Percentiles rank a stretch among this genome's conserved stretches.
Conservation (phyloP, 2,113 vertebrate genomes). For the Nerophis ophidion region DNA sequence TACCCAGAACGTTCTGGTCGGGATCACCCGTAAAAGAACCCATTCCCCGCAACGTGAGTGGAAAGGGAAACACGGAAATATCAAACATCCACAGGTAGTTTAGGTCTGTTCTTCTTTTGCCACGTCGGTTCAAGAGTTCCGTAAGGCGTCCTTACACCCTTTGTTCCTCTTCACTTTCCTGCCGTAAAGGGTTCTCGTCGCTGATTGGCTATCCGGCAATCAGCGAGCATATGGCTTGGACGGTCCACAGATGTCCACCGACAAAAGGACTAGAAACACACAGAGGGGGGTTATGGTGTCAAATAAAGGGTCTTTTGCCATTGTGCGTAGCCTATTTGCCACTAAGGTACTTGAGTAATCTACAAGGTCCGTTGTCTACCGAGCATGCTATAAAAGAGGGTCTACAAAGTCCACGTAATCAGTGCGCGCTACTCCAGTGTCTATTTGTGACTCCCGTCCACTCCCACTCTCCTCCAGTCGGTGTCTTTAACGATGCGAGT, state of each 20-base stretch:
- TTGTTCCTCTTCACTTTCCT: slow-evolving; percentile 14
- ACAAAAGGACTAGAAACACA: slow-evolving; percentile 25
- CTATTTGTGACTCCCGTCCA: slow-evolving; percentile 20
- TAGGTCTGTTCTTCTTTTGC: slow-evolving; percentile 36
- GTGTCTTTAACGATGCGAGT: not conserved
- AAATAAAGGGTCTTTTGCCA: slow-evolving; percentile 51
- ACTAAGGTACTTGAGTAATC: slow-evolving; percentile 52
- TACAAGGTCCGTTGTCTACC: slow-evolving; percentile 54
- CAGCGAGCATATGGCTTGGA: slow-evolving; percentile 56
- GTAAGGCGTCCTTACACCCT: slow-evolving; percentile 29
- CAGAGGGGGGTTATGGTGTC: slow-evolving; percentile 6
- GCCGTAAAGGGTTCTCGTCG: slow-evolving; percentile 58
- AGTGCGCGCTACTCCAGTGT: slow-evolving; percentile 50
- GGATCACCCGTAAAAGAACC: slow-evolving; percentile 50
- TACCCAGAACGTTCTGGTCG: slow-evolving; percentile 56
- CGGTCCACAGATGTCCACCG: not conserved
- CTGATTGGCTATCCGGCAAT: slow-evolving; percentile 23
- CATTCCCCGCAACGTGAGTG: slow-evolving; percentile 27
- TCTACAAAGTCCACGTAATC: slow-evolving; percentile 50
- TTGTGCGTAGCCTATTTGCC: slow-evolving; percentile 57
- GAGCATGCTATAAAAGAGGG: slow-evolving; percentile 62
- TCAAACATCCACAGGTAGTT: slow-evolving; percentile 54
- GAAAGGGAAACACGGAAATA: slow-evolving; percentile 30
- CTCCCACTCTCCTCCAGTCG: slow-evolving; percentile 8
- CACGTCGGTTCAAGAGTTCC: slow-evolving; percentile 10